Percentiles rank a stretch among this genome's conserved stretches.
Conservation (phyloP, 2,113 vertebrate genomes). For the Corydoras maculifer region DNA sequence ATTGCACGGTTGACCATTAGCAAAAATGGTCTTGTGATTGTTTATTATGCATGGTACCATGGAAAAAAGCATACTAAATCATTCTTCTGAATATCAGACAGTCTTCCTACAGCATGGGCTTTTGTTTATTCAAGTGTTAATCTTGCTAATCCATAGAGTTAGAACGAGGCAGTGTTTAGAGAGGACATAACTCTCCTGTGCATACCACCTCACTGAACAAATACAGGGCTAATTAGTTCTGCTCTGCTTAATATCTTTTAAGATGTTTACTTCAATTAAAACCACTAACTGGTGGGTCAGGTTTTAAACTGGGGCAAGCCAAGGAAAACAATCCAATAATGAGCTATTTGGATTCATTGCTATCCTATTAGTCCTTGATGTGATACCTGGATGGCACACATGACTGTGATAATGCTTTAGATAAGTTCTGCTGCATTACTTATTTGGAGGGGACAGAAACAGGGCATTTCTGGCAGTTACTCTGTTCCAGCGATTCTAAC, state of each 20-base stretch:
- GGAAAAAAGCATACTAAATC: background rate
- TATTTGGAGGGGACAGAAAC: slow-evolving; percentile 62
- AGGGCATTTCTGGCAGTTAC: too few relatives aligned
- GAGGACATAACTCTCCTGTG: slow-evolving; percentile 12
- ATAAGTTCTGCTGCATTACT: slow-evolving; percentile 3
- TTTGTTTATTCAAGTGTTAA: slow-evolving; percentile 15
- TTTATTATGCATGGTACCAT: background rate
- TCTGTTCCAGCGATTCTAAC: too few relatives aligned
- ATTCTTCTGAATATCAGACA: slow-evolving; percentile 1
- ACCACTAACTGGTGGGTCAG: slow-evolving; percentile 10
- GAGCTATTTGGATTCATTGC: background rate
- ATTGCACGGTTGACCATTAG: background rate
- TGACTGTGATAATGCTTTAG: background rate
- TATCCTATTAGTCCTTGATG: slow-evolving; percentile 1
- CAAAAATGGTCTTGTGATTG: background rate
- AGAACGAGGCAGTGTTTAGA: slow-evolving; percentile 10
- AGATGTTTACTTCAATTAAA: slow-evolving; percentile 31
- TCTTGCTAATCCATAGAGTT: slow-evolving; percentile 8
- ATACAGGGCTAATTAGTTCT: slow-evolving; percentile 31
- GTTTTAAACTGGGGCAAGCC: slow-evolving; percentile 1
- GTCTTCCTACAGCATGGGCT: background rate
- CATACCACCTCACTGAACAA: slow-evolving; percentile 20
- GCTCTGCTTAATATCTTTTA: slow-evolving; percentile 28
- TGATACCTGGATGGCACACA: background rate
- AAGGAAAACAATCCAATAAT: slow-evolving; percentile 10